These are phyloP conservation scores for Bos indicus DNA, from an alignment of 2,113 vertebrate species.

Conservation along the genomic window DNA sequence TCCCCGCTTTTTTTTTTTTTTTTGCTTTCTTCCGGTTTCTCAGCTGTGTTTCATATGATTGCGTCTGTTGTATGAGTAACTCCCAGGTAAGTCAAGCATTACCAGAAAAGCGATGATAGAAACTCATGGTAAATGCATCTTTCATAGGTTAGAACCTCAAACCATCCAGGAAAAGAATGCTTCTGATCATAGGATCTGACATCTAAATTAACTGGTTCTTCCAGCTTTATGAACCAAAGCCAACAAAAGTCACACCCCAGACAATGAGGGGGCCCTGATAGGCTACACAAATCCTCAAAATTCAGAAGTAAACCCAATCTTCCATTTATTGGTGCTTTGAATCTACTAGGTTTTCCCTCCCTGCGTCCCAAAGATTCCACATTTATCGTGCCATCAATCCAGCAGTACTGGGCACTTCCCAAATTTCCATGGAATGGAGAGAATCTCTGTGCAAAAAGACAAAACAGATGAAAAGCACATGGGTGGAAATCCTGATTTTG, in stretches of 20 bases:
- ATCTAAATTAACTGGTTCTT: background rate
- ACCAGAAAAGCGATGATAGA: background rate
- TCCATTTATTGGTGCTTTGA: background rate
- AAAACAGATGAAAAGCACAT: background rate
- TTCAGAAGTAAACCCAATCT: background rate
- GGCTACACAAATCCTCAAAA: background rate
- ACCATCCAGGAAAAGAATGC: background rate
- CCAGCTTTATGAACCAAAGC: background rate
- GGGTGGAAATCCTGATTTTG: background rate
- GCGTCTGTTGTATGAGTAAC: background rate
- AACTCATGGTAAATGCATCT: background rate
- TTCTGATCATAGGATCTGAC: background rate
- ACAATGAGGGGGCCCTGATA: background rate
- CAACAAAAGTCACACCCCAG: background rate
- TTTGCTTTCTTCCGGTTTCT: background rate
- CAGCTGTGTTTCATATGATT: background rate
- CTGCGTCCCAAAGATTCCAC: background rate
- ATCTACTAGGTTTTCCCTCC: background rate
- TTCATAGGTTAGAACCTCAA: background rate
- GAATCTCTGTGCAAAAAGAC: background rate
- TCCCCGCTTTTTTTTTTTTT: background rate
- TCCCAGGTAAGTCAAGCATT: background rate
- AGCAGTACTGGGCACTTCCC: background rate
- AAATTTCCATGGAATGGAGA: background rate
- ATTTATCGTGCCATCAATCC: background rate